Percentiles rank a stretch among this genome's conserved stretches.
phyloP scores from a whole-genome alignment of 2,888 invertebrate genomes.

The Cephus sareptanus region DNA sequence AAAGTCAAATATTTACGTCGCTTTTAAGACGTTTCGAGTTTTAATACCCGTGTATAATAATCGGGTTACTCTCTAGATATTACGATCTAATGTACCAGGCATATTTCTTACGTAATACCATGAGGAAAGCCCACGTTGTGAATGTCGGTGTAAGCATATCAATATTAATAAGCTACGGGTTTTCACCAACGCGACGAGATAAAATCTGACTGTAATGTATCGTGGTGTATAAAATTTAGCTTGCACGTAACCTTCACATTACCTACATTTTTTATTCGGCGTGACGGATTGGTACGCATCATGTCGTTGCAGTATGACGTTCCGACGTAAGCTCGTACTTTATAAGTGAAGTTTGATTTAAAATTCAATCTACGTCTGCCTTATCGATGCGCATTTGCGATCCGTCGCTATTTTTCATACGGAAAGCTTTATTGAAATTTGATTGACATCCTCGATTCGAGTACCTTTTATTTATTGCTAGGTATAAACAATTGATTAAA shows the following conservation, averaged over 20 bases:
- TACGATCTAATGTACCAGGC: not conserved
- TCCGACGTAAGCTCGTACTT: not conserved
- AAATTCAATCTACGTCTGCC: not conserved
- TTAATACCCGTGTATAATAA: not conserved
- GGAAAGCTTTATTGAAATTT: not conserved
- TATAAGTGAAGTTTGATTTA: not conserved
- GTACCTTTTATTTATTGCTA: not conserved
- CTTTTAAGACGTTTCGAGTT: not conserved
- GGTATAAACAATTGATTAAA: not conserved
- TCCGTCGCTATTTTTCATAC: not conserved
- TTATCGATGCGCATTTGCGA: not conserved
- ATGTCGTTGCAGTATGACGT: not conserved
- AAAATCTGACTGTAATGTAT: not conserved
- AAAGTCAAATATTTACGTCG: not conserved
- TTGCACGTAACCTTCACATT: not conserved
- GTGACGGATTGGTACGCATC: not conserved
- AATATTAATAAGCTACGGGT: not conserved
- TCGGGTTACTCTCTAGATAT: not conserved
- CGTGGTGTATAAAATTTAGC: not conserved
- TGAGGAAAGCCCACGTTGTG: not conserved
- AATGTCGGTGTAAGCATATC: not conserved
- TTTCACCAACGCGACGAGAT: not conserved
- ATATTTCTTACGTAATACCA: not conserved
- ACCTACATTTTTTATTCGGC: not conserved
- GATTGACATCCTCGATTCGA: not conserved